Percentiles rank a stretch among this genome's conserved stretches.
Conservation (phyloP, 2,888 invertebrate species). For the Cryptocephalus primarius region DNA sequence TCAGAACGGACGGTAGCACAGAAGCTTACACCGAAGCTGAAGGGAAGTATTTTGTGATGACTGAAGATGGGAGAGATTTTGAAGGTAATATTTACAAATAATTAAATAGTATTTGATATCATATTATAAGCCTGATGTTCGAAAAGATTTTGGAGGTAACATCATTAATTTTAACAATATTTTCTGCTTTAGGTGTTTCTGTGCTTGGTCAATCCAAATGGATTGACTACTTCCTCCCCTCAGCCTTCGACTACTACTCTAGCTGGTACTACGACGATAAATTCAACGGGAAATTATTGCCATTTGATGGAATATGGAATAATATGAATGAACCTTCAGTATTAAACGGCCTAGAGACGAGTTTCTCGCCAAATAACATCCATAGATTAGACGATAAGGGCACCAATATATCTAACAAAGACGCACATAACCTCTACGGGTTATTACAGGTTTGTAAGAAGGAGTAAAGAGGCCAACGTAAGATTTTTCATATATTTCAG, state of each 20-base stretch:
- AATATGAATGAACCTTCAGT: constrained; percentile 99
- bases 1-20: constrained; percentile 82
- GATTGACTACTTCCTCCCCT: constrained; percentile 84
- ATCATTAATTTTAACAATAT: too few species aligned
- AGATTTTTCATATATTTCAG: constrained; percentile 23
- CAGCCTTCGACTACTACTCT: constrained; percentile 68
- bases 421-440: too few species aligned
- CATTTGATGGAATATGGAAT: constrained; percentile 82
- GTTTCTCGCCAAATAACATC: constrained; percentile 83
- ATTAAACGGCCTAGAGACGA: constrained; percentile 70
- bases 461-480: too few species aligned
- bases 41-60: constrained; percentile 50
- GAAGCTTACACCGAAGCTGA: constrained; percentile 77
- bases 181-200: constrained; percentile 48
- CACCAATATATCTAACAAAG: too few species aligned
- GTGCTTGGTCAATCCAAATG: constrained; percentile 96
- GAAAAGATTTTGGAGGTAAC: constrained; percentile 77
- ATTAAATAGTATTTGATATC: too few species aligned
- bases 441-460: too few species aligned
- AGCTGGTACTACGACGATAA: constrained; percentile 45
- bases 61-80: constrained; percentile 76
- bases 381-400: constrained; percentile 39
- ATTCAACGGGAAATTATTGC: constrained; percentile 49
- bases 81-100: constrained; percentile 46
- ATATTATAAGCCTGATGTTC: too few species aligned